Base-by-base conservation (phyloP, 2,888 invertebrate genomes). In the Agriotes lineatus region DNA sequence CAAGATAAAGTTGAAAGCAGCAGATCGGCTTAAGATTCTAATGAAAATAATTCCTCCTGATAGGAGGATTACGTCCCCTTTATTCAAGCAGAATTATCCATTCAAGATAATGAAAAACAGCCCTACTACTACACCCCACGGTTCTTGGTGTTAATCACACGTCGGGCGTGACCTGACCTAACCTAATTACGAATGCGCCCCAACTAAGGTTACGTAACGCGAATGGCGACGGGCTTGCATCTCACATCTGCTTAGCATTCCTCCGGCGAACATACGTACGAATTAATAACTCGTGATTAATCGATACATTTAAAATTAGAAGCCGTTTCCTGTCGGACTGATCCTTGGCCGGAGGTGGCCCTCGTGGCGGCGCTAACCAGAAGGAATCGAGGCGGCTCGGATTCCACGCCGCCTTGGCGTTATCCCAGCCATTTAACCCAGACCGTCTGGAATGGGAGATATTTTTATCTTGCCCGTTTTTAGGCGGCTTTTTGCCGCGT, bases 391-490 rank as follows among this genome's bases (percentile, higher is more conserved):
- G n/a, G n/a, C n/a, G n/a, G n/a, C n/a, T n/a, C n/a, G n/a, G n/a
- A n/a, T n/a, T n/a, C n/a, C n/a, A n/a, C n/a, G 56, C 14, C 64
- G 57, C 58, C 58, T 65, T 52, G 45, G 61, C 59, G 65, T 71
- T 62, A 65, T 69, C 66, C 64, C 67, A 60, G 25, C 62, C 59
- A 59, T 71, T 71, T 65, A 66, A 66, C 57, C 60, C 62, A 70
- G 71, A 71, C 69, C 62, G 71, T 75, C 74, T 73, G 73, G 72
- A 72, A 70, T 74, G 70, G 65, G 33, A 71, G 74, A 67, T 72
- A 73, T 75, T 75, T 75, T 73, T 71, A 71, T 72, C 71, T 67
- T 39, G 45, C 35, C 42, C 66, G 61, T 71, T 66, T 69, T 72
- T 67, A 58, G 69, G 59, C 45, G 54, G 6, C 52, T 69, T 73